Evolutionary conservation across 2,888 invertebrate genomes (phyloP).

Genomic region (Ectobius pallidus): DNA sequence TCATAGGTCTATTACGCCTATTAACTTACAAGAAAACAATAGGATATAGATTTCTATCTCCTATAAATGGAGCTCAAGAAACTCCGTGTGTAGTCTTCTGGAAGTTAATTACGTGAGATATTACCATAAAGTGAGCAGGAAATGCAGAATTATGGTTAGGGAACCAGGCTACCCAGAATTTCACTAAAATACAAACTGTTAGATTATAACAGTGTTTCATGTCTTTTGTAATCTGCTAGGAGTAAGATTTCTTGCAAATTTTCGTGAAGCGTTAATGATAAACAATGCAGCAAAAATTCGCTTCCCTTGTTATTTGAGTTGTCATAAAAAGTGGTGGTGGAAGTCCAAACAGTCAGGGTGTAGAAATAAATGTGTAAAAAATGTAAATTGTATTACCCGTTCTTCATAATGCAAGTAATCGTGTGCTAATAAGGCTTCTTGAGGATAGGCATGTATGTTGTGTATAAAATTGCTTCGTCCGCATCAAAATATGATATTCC

Average conservation of each 20-base stretch:
- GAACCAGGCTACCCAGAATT: too few species aligned
- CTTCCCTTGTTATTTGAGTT: not conserved
- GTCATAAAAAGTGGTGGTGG: not conserved
- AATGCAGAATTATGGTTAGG: too few species aligned
- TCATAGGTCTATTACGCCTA: too few species aligned
- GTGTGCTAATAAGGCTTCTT: constrained; percentile 25
- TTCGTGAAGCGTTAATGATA: not conserved
- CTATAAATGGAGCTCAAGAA: too few species aligned
- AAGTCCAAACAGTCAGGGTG: not conserved
- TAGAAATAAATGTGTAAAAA: constrained; percentile 17
- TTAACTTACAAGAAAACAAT: too few species aligned
- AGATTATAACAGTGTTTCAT: too few species aligned
- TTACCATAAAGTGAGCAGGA: too few species aligned
- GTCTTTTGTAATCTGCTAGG: not conserved
- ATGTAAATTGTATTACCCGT: constrained; percentile 17
- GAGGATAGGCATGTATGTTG: constrained; percentile 1
- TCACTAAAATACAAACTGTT: too few species aligned
- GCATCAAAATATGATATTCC: constrained; percentile 29
- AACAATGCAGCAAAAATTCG: not conserved
- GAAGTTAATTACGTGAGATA: too few species aligned
- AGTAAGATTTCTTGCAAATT: not conserved
- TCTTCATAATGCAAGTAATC: constrained; percentile 28
- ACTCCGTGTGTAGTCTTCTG: too few species aligned
- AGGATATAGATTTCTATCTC: too few species aligned
- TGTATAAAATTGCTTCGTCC: constrained; percentile 22